Evolutionary conservation across 2,888 invertebrate species (phyloP), one percentile per base, ranked within the genome.

Genomic region (Cataglyphis livida): DNA sequence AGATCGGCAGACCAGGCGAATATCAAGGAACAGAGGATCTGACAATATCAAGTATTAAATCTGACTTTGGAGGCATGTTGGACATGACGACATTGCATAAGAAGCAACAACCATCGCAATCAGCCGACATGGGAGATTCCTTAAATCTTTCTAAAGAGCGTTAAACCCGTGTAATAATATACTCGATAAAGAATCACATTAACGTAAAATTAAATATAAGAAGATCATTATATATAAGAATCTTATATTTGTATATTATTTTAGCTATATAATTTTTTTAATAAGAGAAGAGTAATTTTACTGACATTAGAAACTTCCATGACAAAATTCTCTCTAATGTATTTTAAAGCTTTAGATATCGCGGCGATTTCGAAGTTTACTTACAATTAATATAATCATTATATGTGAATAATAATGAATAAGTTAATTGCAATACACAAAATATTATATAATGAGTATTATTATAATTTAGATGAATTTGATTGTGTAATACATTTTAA

Each of bases 91-190:
- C 91, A 4, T 90, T 88, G 35, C 85, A 92, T 85, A 92, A 92
- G 81, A 91, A 93, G 82, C 91, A 91, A 85, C 92, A 91, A 21
- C 84, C 89, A 44, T 75, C 90, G 1, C 90, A 91, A 70, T 82
- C 88, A 0, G 82, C 83, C 28, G 94, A 94, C 62, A 87, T 90
- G 18, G 91, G 90, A 7, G 94, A 94, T 66, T 93, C 94, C 10
- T 84, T 94, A 74, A 94, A 94, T 90, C 87, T 94, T 21, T 93
- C 93, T 3, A 94, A 93, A 82, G 94, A 94, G 84, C 92, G 93
- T 44, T 90, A 92, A 78, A 78, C 10, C 9, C 21, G 54, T 73
- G 18, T 48, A 48, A 5, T 71, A 21, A 28, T 62, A 54, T 62
- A 48, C 9, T 62, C 44, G 15, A 70, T 62, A 18, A 25, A 62